Conservation (phyloP, 2,797 vertebrate species). For the Rhinoraja longicauda region DNA sequence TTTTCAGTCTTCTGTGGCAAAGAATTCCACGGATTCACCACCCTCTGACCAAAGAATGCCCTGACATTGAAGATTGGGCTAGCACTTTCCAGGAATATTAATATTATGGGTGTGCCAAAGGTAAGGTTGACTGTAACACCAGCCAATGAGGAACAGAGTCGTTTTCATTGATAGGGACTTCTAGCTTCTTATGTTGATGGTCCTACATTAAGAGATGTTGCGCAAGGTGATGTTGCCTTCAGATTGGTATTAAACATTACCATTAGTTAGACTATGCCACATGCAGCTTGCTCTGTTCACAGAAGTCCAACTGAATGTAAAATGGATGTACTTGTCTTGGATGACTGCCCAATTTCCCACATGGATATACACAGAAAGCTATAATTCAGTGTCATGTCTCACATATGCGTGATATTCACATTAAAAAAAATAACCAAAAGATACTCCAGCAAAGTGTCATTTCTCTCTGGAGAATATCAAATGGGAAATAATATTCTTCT, state of each 20-base stretch:
- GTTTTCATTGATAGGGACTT: too few relatives aligned
- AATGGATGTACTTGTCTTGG: background rate
- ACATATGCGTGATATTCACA: background rate
- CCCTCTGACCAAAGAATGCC: too few relatives aligned
- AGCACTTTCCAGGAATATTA: too few relatives aligned
- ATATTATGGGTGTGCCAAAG: too few relatives aligned
- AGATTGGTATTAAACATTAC: background rate
- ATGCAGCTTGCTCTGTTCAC: background rate
- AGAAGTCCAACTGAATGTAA: background rate
- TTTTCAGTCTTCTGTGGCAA: too few relatives aligned
- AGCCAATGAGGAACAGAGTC: too few relatives aligned
- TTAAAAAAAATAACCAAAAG: background rate
- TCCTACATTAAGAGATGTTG: background rate
- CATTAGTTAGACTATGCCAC: background rate
- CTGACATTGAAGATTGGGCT: too few relatives aligned
- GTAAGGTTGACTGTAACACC: too few relatives aligned
- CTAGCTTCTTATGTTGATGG: too few relatives aligned
- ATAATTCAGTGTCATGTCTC: background rate
- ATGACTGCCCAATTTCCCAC: background rate
- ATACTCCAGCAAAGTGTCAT: background rate
- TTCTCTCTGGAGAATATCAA: background rate
- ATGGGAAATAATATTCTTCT: background rate
- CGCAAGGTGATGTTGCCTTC: background rate
- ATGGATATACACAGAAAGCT: background rate
- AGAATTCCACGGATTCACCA: too few relatives aligned